These are phyloP conservation scores for Napeogenes inachia DNA, from an alignment of 2,888 invertebrate genomes.

Conservation along the genomic window DNA sequence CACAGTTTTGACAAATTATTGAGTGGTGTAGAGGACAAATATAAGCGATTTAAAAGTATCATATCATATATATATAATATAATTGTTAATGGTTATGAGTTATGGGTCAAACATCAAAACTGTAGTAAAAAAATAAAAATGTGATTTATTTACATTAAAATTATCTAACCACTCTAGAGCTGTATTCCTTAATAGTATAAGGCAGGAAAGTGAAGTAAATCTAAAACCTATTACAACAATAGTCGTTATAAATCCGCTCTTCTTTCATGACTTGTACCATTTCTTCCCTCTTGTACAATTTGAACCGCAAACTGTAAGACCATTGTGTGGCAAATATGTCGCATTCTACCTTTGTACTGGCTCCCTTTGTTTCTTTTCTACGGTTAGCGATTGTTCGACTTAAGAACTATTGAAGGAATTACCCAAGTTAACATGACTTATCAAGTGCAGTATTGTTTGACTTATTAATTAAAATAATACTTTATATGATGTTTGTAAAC, in stretches of 20 bases:
- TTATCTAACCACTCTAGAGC: no score
- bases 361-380: background rate
- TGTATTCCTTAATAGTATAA: no score
- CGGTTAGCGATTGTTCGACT: background rate
- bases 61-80: background rate
- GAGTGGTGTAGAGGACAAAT: constrained; percentile 26
- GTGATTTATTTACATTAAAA: no score
- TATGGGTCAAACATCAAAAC: no score
- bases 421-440: no score
- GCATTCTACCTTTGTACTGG: background rate
- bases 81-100: no score
- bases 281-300: background rate
- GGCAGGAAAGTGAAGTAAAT: no score
- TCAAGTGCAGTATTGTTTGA: no score
- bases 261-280: background rate
- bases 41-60: background rate
- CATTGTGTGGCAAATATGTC: constrained; percentile 1
- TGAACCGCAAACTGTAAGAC: background rate
- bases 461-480: no score
- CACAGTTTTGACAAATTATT: constrained; percentile 40
- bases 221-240: background rate
- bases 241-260: background rate
- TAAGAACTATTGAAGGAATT: background rate
- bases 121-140: no score
- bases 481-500: no score